Percentiles rank a stretch among this genome's conserved stretches.
Conservation (phyloP, 2,113 vertebrate genomes). For the Scomber japonicus region DNA sequence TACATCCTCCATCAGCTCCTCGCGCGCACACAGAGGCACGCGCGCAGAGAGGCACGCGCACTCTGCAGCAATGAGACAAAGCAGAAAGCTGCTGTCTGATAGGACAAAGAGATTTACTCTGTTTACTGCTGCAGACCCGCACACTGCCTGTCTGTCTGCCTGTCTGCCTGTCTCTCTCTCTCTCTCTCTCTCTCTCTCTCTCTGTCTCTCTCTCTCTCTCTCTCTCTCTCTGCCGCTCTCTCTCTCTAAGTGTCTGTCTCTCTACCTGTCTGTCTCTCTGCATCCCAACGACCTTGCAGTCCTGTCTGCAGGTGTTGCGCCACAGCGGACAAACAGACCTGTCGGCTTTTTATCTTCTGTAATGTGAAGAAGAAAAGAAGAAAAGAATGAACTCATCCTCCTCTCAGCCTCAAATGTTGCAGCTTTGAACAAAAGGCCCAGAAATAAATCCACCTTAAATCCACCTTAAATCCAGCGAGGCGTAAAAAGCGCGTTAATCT, state of each 20-base stretch:
- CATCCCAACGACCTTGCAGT: constrained; percentile 49
- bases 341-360: too few relatives aligned
- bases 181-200: too few relatives aligned
- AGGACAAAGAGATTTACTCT: too few relatives aligned
- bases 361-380: too few relatives aligned
- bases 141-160: constrained; percentile 3
- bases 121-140: background rate
- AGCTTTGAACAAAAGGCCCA: constrained; percentile 6
- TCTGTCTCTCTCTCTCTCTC: too few relatives aligned
- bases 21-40: background rate
- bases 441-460: constrained; percentile 31
- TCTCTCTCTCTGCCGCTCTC: too few relatives aligned
- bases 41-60: background rate
- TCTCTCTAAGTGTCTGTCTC: too few relatives aligned
- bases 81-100: background rate
- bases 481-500: background rate
- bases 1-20: background rate
- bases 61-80: background rate
- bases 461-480: constrained; percentile 27
- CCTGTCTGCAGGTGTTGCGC: constrained; percentile 57
- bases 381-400: too few relatives aligned
- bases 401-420: background rate
- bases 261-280: background rate
- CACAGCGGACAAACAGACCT: background rate
- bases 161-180: background rate